Base-by-base conservation (phyloP, 2,888 invertebrate genomes). In the Gymnosoma rotundatum region DNA sequence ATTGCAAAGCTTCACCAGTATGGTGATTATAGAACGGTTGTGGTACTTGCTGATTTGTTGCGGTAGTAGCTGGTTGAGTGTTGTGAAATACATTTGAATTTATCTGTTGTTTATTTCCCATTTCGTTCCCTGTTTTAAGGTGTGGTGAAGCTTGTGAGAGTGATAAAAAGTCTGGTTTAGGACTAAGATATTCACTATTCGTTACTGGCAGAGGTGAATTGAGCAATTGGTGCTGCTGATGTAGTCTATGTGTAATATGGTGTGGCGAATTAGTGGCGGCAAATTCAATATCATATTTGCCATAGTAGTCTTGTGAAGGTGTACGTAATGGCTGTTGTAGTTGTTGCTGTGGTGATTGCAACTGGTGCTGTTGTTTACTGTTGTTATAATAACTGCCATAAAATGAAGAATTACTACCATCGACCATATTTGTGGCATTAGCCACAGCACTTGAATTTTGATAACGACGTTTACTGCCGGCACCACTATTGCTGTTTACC, bases 221-320 rank as follows among this genome's bases (percentile, higher is more conserved):
- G 79, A 88, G 88, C 36, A 88, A 86, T 60, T 88, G 87, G 63
- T 88, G 88, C 64, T 90, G 90, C n/a, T 87, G 87, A 6, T 81
- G 78, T 6, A 87, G 70, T 52, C 83, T 48, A 52, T 84, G 84
- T 10, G 74, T 54, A 48, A 80, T 78, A 21, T 87, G 87, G 14
- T 88, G 89, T 9, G 88, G 87, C 21, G 87, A 86, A 18, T 74
- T 60, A 7, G 85, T 60, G 7, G 87, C 75, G 52, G 88, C 86
- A 69, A 90, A 89, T 87, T 89, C 92, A 84, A 90, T 90, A 60
- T 92, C 92, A 86, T 92, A 92, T 85, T 92, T 92, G 78, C 91
- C 91, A 82, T 92, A 92, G 82, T 91, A 92, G 7, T 92, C 92
- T 73, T 91, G 91, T 14, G 89, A 61, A 18, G 86, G 85, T 16